Conservation (phyloP, 2,888 invertebrate species). For the Craniophora ligustri region DNA sequence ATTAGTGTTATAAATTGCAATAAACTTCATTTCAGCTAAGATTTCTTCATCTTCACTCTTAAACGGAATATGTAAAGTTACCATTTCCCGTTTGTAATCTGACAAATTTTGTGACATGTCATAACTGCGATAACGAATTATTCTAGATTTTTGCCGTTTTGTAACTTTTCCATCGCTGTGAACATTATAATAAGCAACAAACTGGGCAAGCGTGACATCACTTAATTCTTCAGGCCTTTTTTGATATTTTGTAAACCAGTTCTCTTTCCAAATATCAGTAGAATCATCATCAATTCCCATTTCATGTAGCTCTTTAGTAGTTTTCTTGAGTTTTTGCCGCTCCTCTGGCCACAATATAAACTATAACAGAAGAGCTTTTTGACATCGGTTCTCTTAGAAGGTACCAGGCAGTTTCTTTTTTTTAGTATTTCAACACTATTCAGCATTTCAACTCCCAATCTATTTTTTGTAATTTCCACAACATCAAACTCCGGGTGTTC, state of each 20-base stretch:
- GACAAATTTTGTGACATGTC: constrained; percentile 61
- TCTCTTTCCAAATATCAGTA: constrained; percentile 71
- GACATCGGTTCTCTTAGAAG: constrained; percentile 54
- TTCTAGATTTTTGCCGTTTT: constrained; percentile 51
- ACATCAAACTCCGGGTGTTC: constrained; percentile 58
- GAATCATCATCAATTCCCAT: constrained; percentile 63
- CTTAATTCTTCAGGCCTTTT: constrained; percentile 65
- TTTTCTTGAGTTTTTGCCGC: constrained; percentile 62
- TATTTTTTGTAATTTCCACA: constrained; percentile 50
- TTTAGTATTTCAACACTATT: constrained; percentile 54
- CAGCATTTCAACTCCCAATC: constrained; percentile 52
- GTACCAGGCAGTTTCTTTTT: constrained; percentile 72
- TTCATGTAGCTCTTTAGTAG: constrained; percentile 61
- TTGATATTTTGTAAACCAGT: constrained; percentile 73
- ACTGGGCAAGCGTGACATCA: constrained; percentile 66
- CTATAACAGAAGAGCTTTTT: constrained; percentile 39
- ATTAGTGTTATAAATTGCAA: constrained; percentile 62
- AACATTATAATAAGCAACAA: constrained; percentile 62
- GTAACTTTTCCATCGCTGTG: constrained; percentile 47
- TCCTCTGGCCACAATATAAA: constrained; percentile 64
- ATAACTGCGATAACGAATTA: constrained; percentile 67
- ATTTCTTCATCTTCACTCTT: constrained; percentile 65
- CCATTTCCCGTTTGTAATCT: constrained; percentile 69
- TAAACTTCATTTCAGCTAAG: constrained; percentile 62
- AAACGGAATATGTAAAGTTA: constrained; percentile 66